Base-by-base conservation (phyloP, 2,888 invertebrate species). In the Diloba caeruleocephala region DNA sequence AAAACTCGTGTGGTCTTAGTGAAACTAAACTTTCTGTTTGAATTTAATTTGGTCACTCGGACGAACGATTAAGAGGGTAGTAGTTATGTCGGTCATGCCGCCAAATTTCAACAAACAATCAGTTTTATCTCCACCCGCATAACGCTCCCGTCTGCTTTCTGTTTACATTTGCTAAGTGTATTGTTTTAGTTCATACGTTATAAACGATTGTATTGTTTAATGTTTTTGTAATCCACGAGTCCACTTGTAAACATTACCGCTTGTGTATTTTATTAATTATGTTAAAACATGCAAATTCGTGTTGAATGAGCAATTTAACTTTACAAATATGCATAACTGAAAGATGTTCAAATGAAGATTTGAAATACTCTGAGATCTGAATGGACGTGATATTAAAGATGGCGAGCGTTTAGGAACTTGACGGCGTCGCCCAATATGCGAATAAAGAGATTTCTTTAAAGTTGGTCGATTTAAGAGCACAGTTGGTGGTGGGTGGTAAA, bases 61-160 rank as follows among this genome's bases (percentile, higher is more conserved):
- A 42, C 46, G 34, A 45, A 29, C 45, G 45, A 53, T 59, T 53
- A 45, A 28, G 38, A 49, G 66, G 53, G 49, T 65, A 42, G 33
- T 19, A 39, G 28, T 10, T 43, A 21, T 26, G n/a, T n/a, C n/a
- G n/a, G 23, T 42, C 31, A n/a, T n/a, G 10, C 31, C 8, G 51
- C 54, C 56, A 45, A 62, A 73, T 59, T 59, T 63, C 50, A 62
- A 69, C 71, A 71, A 71, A 65, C 61, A 55, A 56, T 38, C 26
- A 41, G 62, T 61, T 74, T 71, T 66, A 67, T 69, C 55, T 49
- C 41, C 21, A 46, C 76, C 79, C 79, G 79, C 74, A 81, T 79
- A 45, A 25, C 38, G 26, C 14, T 39, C 31, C 45, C 54, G 55
- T 14, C 49, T 45, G 53, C 57, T 74, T 61, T 63, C 50, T 63